Evolutionary conservation across 2,888 invertebrate species (phyloP).

Genomic region (Phyllotreta cruciferae): DNA sequence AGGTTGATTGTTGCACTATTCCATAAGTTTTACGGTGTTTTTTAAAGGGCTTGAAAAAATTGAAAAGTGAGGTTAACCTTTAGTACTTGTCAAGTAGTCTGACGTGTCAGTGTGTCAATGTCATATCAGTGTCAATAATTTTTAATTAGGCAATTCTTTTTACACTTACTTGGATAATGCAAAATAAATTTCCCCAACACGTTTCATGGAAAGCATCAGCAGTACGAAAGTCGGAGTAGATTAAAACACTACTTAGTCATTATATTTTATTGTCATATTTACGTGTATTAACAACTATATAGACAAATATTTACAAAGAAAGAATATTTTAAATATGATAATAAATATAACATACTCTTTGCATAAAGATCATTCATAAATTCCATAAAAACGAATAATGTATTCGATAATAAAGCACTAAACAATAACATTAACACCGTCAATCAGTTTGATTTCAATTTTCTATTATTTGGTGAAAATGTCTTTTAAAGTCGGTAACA

Average conservation of each 20-base stretch:
- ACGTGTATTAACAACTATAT: conserved; percentile 43
- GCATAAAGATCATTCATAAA: not conserved
- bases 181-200: too few relatives aligned
- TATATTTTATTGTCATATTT: conserved; percentile 47
- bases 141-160: not conserved
- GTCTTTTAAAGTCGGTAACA: too few relatives aligned
- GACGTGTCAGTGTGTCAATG: not conserved
- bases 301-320: conserved; percentile 34
- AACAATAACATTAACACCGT: not conserved
- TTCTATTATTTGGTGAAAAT: too few relatives aligned
- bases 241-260: conserved; percentile 32
- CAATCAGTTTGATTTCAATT: too few relatives aligned
- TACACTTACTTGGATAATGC: not conserved
- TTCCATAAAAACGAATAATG: conserved; percentile 1
- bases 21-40: not conserved
- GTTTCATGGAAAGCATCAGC: too few relatives aligned
- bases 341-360: conserved; percentile 9
- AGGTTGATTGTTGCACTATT: not conserved
- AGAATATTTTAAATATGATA: conserved; percentile 16
- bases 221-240: too few relatives aligned
- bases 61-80: not conserved
- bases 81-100: conserved; percentile 1
- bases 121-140: not conserved
- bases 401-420: not conserved
- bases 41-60: too few relatives aligned